Evolutionary conservation across 2,888 invertebrate species (phyloP).

Genomic region (Agrypnus murinus): DNA sequence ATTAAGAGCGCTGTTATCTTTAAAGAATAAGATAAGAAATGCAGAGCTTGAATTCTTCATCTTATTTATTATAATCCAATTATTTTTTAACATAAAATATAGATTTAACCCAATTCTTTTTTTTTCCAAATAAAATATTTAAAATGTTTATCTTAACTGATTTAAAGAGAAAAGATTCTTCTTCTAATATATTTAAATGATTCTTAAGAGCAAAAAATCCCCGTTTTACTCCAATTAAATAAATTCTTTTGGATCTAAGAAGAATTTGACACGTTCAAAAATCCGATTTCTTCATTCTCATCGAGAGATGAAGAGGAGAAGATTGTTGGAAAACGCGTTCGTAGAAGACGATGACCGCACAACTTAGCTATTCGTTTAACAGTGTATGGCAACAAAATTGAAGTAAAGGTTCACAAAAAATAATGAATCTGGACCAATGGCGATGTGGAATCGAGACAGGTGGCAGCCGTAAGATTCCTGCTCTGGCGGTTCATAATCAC

Average conservation of each 20-base stretch:
- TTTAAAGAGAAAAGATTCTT: too few relatives aligned
- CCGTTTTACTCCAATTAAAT: slow-evolving; percentile 31
- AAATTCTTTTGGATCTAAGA: slow-evolving; percentile 17
- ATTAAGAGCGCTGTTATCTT: too few relatives aligned
- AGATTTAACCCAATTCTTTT: too few relatives aligned
- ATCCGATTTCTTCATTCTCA: neutral
- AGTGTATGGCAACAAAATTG: slow-evolving; percentile 57
- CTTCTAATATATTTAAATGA: neutral
- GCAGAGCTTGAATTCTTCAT: too few relatives aligned
- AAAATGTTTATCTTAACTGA: too few relatives aligned
- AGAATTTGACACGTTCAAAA: slow-evolving; percentile 5
- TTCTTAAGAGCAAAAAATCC: neutral
- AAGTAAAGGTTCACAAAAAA: slow-evolving; percentile 61
- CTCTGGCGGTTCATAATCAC: slow-evolving; percentile 65
- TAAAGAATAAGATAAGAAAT: too few relatives aligned
- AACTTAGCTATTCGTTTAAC: slow-evolving; percentile 50
- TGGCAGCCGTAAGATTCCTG: slow-evolving; percentile 69
- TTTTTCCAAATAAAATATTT: too few relatives aligned
- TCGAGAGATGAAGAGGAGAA: neutral
- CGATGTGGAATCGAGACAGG: slow-evolving; percentile 68
- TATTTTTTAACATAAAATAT: too few relatives aligned
- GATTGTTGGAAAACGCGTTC: slow-evolving; percentile 22
- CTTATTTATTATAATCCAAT: too few relatives aligned
- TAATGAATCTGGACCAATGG: slow-evolving; percentile 69
- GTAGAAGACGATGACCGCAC: slow-evolving; percentile 46